A percentile compares a stretch with the other conserved stretches of the same genome.
Evolutionary conservation across 2,113 vertebrate species (phyloP).

Genomic region (Burhinus oedicnemus): DNA sequence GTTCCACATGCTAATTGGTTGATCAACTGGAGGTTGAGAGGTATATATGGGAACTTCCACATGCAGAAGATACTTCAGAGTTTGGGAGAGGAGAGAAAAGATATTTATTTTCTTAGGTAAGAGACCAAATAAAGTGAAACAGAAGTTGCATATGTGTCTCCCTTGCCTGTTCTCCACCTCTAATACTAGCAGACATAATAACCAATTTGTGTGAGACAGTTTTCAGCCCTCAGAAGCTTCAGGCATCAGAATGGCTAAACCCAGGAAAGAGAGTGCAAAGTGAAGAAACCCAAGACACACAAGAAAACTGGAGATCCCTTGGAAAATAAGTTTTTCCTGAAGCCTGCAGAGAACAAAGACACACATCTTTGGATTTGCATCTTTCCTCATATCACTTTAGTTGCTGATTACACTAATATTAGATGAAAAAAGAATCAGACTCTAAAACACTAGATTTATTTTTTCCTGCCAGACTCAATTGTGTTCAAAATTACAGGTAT

Average conservation of each 20-base stretch:
- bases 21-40: background rate
- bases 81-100: background rate
- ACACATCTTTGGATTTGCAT: rapidly evolving
- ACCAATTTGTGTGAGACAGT: background rate
- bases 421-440: background rate
- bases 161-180: background rate
- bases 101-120: background rate
- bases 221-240: background rate
- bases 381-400: background rate
- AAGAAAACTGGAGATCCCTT: background rate
- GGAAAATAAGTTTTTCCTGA: background rate
- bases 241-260: background rate
- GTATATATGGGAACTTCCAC: background rate
- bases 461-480: background rate
- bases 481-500: background rate
- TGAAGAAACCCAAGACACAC: background rate
- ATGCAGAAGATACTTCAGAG: background rate
- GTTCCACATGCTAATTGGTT: background rate
- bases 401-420: background rate
- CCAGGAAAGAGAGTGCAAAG: background rate
- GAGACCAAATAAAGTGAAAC: background rate
- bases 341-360: background rate
- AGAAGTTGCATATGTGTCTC: background rate
- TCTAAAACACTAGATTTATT: background rate
- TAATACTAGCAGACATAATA: background rate